Conservation (phyloP, 1,140 invertebrate species). For the Lineus longissimus region DNA sequence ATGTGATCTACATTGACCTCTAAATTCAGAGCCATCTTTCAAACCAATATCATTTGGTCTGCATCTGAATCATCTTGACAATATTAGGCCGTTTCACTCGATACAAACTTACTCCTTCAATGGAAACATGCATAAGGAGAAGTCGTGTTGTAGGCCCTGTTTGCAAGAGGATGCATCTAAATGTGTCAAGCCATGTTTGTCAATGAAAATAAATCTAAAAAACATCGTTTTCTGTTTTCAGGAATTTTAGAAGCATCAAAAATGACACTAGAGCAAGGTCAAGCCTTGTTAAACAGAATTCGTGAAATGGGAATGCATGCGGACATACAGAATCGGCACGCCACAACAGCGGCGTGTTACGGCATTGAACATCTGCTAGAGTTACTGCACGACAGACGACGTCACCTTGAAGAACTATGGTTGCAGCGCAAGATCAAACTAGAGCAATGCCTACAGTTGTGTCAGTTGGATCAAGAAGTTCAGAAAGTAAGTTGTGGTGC, state of each 20-base stretch:
- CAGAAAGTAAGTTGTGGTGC: conserved; percentile 59
- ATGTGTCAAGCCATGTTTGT: too few species aligned
- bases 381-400: conserved; percentile 72
- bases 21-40: too few species aligned
- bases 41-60: too few species aligned
- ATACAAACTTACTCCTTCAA: too few species aligned
- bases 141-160: too few species aligned
- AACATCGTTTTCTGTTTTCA: too few species aligned
- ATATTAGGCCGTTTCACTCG: too few species aligned
- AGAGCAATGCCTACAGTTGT: conserved; percentile 74
- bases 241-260: conserved; percentile 73
- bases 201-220: too few species aligned
- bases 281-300: conserved; percentile 65
- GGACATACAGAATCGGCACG: conserved; percentile 51
- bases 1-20: too few species aligned
- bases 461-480: conserved; percentile 69
- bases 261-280: conserved; percentile 74
- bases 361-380: conserved; percentile 55
- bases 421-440: conserved; percentile 61
- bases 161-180: too few species aligned
- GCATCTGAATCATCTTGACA: too few species aligned
- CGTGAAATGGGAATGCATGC: conserved; percentile 53
- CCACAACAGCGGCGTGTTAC: conserved; percentile 55
- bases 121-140: too few species aligned
- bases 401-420: conserved; percentile 71